Conservation (phyloP, 2,888 invertebrate genomes). For the Amphimallon solstitiale region DNA sequence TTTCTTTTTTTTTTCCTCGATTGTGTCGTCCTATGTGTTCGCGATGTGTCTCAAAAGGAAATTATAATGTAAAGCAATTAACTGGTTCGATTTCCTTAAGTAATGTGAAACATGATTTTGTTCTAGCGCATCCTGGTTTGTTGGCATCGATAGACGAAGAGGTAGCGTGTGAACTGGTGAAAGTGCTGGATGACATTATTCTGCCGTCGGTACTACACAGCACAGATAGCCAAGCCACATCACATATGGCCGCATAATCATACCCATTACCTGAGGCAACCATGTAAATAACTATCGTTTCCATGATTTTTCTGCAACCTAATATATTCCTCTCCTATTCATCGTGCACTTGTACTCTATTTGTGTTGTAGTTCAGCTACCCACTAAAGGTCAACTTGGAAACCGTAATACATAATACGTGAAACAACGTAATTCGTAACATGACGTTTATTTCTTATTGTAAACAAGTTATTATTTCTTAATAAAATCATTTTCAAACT, state of each 20-base stretch:
- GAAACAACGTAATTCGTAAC: too few species aligned
- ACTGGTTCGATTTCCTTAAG: slow-evolving; percentile 35
- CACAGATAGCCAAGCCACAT: slow-evolving; percentile 35
- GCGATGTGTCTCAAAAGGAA: slow-evolving; percentile 27
- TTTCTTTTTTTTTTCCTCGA: slow-evolving; percentile 4
- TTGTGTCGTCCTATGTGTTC: slow-evolving; percentile 23
- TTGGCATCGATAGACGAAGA: slow-evolving; percentile 37
- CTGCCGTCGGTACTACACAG: slow-evolving; percentile 14
- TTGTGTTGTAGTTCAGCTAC: background rate
- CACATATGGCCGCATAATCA: slow-evolving; percentile 54
- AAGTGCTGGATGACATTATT: slow-evolving; percentile 58
- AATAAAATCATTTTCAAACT: too few species aligned
- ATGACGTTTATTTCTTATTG: too few species aligned
- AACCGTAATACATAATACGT: too few species aligned
- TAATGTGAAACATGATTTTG: slow-evolving; percentile 35
- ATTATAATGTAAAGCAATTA: slow-evolving; percentile 33
- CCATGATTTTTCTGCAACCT: slow-evolving; percentile 21
- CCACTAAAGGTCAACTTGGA: background rate
- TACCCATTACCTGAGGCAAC: slow-evolving; percentile 51
- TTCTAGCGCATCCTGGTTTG: slow-evolving; percentile 41
- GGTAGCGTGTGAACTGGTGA: slow-evolving; percentile 58
- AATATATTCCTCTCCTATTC: slow-evolving; percentile 24
- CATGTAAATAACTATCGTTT: slow-evolving; percentile 44
- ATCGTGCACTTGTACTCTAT: slow-evolving; percentile 19
- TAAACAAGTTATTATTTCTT: too few species aligned